Evolutionary conservation across 2,797 vertebrate species (phyloP), one percentile per base, ranked within the genome.

Genomic region (Pseudomugil tenellus): DNA sequence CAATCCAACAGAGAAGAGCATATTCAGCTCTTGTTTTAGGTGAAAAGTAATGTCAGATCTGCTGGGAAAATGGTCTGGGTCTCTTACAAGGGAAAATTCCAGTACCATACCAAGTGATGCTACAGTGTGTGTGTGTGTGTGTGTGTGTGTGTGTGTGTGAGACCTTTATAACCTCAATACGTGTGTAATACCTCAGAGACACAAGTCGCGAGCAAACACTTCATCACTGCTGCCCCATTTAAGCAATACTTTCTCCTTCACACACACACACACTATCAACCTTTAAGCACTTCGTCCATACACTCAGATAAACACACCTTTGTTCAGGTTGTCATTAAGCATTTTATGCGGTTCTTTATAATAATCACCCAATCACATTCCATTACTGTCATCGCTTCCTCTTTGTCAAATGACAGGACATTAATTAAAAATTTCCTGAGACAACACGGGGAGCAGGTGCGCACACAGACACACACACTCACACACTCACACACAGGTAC

Each of bases 221-320:
- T 83, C 76, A 87, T 86, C 85, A 87, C 76, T 83, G 80, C 77
- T 16, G 70, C 58, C 88, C 88, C 79, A 89, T 83, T 83, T 87
- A 79, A 54, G 52, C 72, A 77, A 39, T 12, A 39, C 16, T 39
- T 39, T 39, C 37, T 39, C 37, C 57, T 11, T 10, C 34, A 35
- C 11, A 70, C 67, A 69, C 41, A 11, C 64, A 31, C 19, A 2
- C 19, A 39, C 37, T 28, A 9, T 43, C 23, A 66, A 63, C 55
- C 62, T 70, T 52, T 25, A 51, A 28, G n/a, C 8, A 58, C 26
- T 66, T 53, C 19, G 10, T 55, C 52, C 58, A 16, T 57, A 49
- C 11, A 52, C 26, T 25, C 53, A 52, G 31, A 64, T 21, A 35
- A 43, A 55, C 16, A 21, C 31, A 49, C 16, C 23, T 25, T 31